Evolutionary conservation across 2,113 vertebrate genomes (phyloP).

Genomic region (Ariopsis seemanni): DNA sequence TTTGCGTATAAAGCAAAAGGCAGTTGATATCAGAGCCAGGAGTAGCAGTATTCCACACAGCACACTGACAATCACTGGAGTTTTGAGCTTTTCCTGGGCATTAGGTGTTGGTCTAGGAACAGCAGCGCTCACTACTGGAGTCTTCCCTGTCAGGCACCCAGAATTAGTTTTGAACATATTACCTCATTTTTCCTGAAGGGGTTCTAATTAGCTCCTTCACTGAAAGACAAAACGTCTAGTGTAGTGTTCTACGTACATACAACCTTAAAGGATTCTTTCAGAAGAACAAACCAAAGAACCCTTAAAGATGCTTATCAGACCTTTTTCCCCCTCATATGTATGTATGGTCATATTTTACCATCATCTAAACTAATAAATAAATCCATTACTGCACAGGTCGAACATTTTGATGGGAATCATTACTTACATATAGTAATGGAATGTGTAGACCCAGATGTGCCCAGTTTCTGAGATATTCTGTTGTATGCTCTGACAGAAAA

Average conservation of each 20-base stretch:
- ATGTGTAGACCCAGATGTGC: slow-evolving; percentile 41
- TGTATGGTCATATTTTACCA: background rate
- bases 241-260: background rate
- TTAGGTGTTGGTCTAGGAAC: background rate
- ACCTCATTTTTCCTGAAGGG: background rate
- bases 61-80: slow-evolving; percentile 36
- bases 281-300: background rate
- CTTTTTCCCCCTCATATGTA: background rate
- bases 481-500: slow-evolving; percentile 65
- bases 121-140: slow-evolving; percentile 25
- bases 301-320: background rate
- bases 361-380: background rate
- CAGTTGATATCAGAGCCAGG: slow-evolving; percentile 32
- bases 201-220: background rate
- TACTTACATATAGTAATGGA: slow-evolving; percentile 58
- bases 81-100: background rate
- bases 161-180: background rate
- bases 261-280: background rate
- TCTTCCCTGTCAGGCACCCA: slow-evolving; percentile 58
- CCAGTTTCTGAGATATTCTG: slow-evolving; percentile 44
- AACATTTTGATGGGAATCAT: slow-evolving; percentile 34
- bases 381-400: background rate
- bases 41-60: slow-evolving; percentile 51
- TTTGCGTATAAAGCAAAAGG: background rate
- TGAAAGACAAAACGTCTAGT: background rate